Base-by-base conservation (phyloP, 1,140 invertebrate genomes). In the Drosophila tropicalis region DNA sequence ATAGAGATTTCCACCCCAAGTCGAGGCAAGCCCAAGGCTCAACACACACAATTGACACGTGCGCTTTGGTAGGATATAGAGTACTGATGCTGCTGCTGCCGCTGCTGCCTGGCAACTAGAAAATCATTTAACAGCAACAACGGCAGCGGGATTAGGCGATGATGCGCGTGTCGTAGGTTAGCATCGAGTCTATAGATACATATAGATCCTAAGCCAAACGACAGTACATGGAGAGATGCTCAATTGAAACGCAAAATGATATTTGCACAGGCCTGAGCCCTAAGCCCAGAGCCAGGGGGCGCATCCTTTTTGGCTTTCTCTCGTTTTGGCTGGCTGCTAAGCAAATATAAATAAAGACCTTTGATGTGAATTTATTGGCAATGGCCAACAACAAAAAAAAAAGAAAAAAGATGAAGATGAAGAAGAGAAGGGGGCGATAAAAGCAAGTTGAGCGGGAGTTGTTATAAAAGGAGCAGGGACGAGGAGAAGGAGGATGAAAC, bases 341-440 rank as follows among this genome's bases (percentile, higher is more conserved):
- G 84, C 84, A 89, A 89, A 89, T 79, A 89, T 85, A 89, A 89
- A 89, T 89, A 89, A 89, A 89, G 85, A 89, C 84, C 84, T 89
- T 89, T 84, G 85, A 90, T 90, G 85, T 89, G 85, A 89, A 90
- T 89, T 89, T 89, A 89, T 89, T 84, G 85, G 80, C 80, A 89
- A 70, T 70, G 65, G 65, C 76, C 79, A 73, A 65, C 62, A 71
- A 51, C 29, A 44, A 78, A 62, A 71, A 19, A 40, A 25, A 39
- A 56, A 7, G n/a, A n/a, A n/a, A n/a, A n/a, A n/a, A n/a, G n/a
- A n/a, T n/a, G n/a, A 17, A 17, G 32, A 29, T 6, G 5, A 29
- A 5, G 29, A 29, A 29, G 29, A 29, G 29, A 12, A 19, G n/a
- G 15, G 0, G 32, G 32, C 9, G 32, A 13, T 22, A 22, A 22